Evolutionary conservation across 2,113 vertebrate genomes (phyloP).

Genomic region (Odocoileus hemionus): DNA sequence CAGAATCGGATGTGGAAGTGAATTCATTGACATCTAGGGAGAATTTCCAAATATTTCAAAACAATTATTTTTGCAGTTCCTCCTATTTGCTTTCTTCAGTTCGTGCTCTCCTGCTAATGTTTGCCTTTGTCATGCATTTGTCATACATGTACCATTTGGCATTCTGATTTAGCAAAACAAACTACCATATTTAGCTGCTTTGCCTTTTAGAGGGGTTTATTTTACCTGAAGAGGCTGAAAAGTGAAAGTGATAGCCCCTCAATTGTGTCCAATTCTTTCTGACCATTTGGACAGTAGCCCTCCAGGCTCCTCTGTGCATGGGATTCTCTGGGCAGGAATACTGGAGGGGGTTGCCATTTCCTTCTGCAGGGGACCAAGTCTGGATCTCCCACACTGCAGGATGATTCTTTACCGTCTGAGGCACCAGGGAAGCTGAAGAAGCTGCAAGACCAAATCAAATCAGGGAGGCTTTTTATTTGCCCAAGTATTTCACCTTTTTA

Average conservation of each 20-base stretch:
- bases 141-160: not conserved
- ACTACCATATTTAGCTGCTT: not conserved
- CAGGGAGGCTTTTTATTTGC: not conserved
- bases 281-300: not conserved
- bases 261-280: not conserved
- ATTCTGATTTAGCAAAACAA: conserved; percentile 22
- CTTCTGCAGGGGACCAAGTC: not conserved
- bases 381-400: not conserved
- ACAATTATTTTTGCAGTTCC: not conserved
- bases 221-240: not conserved
- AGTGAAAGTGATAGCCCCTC: not conserved
- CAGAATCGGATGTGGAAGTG: not conserved
- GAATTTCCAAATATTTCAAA: conserved; percentile 35
- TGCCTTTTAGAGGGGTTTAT: not conserved
- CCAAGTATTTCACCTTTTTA: not conserved
- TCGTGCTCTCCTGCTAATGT: not conserved
- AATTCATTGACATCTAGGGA: conserved; percentile 19
- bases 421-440: not conserved
- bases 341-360: not conserved
- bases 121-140: not conserved
- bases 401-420: not conserved
- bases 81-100: conserved; percentile 27
- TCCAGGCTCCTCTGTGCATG: not conserved
- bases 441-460: not conserved
- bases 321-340: not conserved